These are phyloP conservation scores for Alouatta palliata DNA, from an alignment of 2,113 vertebrate genomes.

Conservation along the genomic window DNA sequence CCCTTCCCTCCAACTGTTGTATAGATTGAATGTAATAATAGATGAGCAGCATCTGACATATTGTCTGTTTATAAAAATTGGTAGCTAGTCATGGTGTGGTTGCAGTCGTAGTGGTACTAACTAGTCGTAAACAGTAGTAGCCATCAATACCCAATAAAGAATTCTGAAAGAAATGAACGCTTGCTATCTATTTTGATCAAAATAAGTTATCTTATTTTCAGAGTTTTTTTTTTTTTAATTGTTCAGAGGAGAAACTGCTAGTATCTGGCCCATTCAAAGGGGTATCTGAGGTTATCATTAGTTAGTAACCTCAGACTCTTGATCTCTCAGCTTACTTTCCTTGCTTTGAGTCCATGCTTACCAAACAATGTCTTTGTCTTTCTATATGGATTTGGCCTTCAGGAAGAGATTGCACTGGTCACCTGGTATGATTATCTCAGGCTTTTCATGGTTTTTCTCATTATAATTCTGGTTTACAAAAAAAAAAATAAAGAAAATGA, in stretches of 20 bases:
- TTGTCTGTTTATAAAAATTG: neutral
- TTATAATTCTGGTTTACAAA: neutral
- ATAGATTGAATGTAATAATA: neutral
- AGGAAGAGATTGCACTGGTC: neutral
- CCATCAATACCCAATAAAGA: neutral
- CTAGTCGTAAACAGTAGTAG: neutral
- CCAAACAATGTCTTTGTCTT: neutral
- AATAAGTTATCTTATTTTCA: neutral
- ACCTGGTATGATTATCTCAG: neutral
- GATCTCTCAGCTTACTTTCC: neutral
- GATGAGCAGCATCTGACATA: neutral
- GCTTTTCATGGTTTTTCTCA: neutral
- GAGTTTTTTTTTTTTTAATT: neutral
- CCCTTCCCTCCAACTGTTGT: neutral
- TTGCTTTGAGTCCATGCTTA: neutral
- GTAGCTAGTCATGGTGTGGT: neutral
- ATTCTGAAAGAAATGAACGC: neutral
- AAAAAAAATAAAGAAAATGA: neutral
- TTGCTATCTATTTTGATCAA: slow-evolving; percentile 8
- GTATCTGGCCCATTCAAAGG: neutral
- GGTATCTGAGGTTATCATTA: neutral
- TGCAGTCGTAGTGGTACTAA: neutral
- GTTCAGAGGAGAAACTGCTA: neutral
- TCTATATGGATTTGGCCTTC: neutral
- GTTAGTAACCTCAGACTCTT: neutral